A percentile compares a stretch with the other conserved stretches of the same genome.
Evolutionary conservation across 2,113 vertebrate genomes (phyloP).

Genomic region (Spilogale gracilis): DNA sequence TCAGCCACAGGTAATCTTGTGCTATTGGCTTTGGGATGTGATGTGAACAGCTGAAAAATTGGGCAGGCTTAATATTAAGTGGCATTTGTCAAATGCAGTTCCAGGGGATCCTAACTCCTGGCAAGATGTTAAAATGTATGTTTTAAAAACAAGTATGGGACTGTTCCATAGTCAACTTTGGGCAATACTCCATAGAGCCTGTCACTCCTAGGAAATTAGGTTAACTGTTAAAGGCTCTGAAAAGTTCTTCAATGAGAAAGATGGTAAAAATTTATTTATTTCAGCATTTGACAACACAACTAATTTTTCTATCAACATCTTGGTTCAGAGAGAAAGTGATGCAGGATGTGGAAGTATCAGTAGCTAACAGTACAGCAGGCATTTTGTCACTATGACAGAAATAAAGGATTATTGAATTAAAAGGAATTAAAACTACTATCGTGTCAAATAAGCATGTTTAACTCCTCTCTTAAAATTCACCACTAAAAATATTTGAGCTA

Average conservation of each 20-base stretch:
- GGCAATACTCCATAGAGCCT: neutral
- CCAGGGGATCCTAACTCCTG: neutral
- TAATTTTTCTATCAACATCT: neutral
- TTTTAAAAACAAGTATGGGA: neutral
- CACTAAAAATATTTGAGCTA: neutral
- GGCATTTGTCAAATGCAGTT: neutral
- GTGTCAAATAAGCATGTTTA: neutral
- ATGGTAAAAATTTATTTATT: neutral
- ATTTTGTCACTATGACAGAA: neutral
- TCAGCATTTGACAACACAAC: neutral
- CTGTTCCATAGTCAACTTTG: neutral
- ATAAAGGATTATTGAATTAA: neutral
- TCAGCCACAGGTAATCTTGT: neutral
- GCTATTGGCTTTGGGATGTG: neutral
- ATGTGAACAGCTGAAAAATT: neutral
- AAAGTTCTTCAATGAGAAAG: neutral
- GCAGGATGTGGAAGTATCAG: neutral
- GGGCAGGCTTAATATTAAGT: neutral
- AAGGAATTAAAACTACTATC: neutral
- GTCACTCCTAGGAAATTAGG: neutral
- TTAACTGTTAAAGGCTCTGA: slow-evolving; percentile 8
- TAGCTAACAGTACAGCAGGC: neutral
- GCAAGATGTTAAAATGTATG: neutral
- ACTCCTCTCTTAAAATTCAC: neutral
- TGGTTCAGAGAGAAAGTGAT: neutral